Percentiles rank a stretch among this genome's conserved stretches.
Conservation (phyloP, 1,140 invertebrate genomes). For the Periplaneta americana region DNA sequence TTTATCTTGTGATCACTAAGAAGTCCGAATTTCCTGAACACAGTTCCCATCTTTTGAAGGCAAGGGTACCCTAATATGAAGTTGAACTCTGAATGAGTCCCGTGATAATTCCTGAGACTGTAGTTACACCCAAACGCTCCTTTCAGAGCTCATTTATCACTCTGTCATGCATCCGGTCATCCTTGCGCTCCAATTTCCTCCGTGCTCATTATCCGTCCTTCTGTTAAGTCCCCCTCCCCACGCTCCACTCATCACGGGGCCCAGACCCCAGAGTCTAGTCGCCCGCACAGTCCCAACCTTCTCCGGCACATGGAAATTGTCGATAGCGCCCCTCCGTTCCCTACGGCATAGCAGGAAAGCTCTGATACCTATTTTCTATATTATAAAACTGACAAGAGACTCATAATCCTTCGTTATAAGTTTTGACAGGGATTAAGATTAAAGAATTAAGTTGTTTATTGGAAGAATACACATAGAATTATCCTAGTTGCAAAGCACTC, state of each 20-base stretch:
- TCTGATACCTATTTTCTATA: neutral
- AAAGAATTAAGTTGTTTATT: too few species aligned
- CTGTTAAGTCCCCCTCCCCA: neutral
- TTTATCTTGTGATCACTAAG: too few species aligned
- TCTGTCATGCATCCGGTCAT: neutral
- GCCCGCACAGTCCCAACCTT: neutral
- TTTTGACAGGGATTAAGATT: neutral
- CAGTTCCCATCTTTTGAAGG: too few species aligned
- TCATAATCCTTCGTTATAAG: neutral
- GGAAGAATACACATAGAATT: too few species aligned
- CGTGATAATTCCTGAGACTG: neutral
- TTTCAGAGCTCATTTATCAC: neutral
- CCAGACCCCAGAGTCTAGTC: neutral
- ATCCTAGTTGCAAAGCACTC: neutral
- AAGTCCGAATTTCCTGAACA: too few species aligned
- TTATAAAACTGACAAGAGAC: neutral
- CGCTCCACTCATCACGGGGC: neutral
- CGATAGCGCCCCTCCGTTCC: neutral
- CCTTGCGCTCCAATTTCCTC: neutral
- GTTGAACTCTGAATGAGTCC: neutral
- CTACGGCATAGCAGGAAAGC: neutral
- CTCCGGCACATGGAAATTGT: neutral
- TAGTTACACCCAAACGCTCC: neutral
- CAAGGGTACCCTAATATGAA: too few species aligned
- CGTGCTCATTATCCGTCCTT: neutral